phyloP scores from a whole-genome alignment of 2,888 invertebrate species.

The Linnaemya vulpina region DNA sequence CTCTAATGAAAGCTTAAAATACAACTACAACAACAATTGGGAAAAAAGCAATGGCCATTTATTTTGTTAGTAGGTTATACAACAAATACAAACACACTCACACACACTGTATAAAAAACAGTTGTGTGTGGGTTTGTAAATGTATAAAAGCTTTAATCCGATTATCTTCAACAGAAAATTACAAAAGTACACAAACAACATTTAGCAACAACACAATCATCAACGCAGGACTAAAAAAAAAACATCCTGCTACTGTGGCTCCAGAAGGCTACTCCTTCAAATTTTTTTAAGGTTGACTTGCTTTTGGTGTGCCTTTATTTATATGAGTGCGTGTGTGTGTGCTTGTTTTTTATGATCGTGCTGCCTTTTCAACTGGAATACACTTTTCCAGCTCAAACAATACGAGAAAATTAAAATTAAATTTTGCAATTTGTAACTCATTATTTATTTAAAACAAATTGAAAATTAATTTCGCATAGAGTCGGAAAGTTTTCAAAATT shows the following conservation, averaged over 20 bases:
- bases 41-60: constrained; percentile 73
- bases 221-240: constrained; percentile 36
- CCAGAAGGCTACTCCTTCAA: neutral
- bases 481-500: constrained; percentile 48
- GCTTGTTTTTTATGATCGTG: neutral
- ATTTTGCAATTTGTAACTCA: constrained; percentile 83
- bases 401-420: constrained; percentile 81
- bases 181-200: constrained; percentile 64
- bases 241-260: neutral
- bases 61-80: constrained; percentile 67
- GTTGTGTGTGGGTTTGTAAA: constrained; percentile 45
- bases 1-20: constrained; percentile 53
- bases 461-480: constrained; percentile 83
- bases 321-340: neutral
- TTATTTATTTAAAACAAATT: constrained; percentile 83
- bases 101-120: neutral
- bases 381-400: constrained; percentile 48
- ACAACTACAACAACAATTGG: constrained; percentile 40
- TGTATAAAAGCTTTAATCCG: constrained; percentile 68
- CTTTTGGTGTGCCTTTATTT: constrained; percentile 7
- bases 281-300: constrained; percentile 54
- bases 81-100: constrained; percentile 52
- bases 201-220: constrained; percentile 48
- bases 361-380: constrained; percentile 36
- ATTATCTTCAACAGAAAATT: constrained; percentile 71